A percentile compares a stretch with the other conserved stretches of the same genome.
phyloP scores from a whole-genome alignment of 2,888 invertebrate species.

The Protonemura montana region DNA sequence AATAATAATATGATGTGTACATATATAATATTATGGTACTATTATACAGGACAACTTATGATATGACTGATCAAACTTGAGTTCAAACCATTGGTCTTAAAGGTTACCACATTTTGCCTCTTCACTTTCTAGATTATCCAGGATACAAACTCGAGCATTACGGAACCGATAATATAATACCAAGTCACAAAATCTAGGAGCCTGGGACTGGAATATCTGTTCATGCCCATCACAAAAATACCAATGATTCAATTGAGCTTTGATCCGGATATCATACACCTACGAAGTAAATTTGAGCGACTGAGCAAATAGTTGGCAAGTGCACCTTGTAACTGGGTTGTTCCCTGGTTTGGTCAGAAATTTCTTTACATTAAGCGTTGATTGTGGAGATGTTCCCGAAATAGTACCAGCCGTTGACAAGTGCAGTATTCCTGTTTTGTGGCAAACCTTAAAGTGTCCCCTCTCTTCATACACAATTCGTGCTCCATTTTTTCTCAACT shows the following conservation, averaged over 20 bases:
- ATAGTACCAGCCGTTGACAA: neutral
- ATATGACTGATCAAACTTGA: neutral
- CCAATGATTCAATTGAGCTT: neutral
- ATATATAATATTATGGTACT: neutral
- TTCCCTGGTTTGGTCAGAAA: neutral
- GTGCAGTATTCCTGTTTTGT: neutral
- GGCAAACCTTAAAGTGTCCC: neutral
- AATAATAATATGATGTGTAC: neutral
- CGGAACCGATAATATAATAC: neutral
- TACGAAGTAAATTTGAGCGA: neutral
- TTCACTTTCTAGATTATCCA: neutral
- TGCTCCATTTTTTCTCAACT: too few species aligned
- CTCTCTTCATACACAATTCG: too few species aligned
- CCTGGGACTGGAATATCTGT: neutral
- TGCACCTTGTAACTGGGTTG: neutral
- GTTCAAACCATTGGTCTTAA: neutral
- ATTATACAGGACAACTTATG: neutral
- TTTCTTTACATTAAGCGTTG: neutral
- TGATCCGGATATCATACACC: neutral
- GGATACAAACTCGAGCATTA: neutral
- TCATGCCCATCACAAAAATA: neutral
- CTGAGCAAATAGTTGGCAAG: neutral
- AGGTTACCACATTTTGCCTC: neutral
- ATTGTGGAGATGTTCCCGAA: neutral
- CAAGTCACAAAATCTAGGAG: neutral